Conservation (phyloP, 2,888 invertebrate genomes). For the Cantharis rustica region DNA sequence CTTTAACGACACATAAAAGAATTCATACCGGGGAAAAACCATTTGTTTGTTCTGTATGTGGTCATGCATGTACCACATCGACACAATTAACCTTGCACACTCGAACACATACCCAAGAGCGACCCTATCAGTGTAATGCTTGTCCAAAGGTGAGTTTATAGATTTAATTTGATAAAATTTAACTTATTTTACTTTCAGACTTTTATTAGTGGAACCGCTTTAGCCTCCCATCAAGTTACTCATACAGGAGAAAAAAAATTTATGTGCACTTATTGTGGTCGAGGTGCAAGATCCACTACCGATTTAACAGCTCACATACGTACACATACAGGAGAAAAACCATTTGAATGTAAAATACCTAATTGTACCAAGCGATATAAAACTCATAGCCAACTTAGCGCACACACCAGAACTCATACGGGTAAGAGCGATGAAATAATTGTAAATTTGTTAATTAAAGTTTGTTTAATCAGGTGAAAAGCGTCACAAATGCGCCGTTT, state of each 20-base stretch:
- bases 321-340: constrained; percentile 42
- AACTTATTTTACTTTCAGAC: constrained; percentile 26
- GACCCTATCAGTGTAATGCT: constrained; percentile 40
- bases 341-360: constrained; percentile 41
- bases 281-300: constrained; percentile 39
- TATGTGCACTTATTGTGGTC: constrained; percentile 40
- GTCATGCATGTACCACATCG: constrained; percentile 41
- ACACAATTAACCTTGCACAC: constrained; percentile 43
- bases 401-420: constrained; percentile 41
- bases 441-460: neutral
- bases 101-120: constrained; percentile 41
- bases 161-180: neutral
- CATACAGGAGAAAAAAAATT: constrained; percentile 43
- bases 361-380: constrained; percentile 41
- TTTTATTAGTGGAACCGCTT: constrained; percentile 40
- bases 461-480: constrained; percentile 39
- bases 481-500: constrained; percentile 39
- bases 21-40: constrained; percentile 44
- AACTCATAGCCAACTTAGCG: constrained; percentile 42
- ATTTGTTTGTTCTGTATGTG: constrained; percentile 43
- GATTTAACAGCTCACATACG: constrained; percentile 42
- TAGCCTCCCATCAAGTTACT: constrained; percentile 41
- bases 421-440: constrained; percentile 24
- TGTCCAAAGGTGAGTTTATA: constrained; percentile 39
- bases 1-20: constrained; percentile 41